Base-by-base conservation (phyloP, 2,888 invertebrate species). In the Catocala nupta region DNA sequence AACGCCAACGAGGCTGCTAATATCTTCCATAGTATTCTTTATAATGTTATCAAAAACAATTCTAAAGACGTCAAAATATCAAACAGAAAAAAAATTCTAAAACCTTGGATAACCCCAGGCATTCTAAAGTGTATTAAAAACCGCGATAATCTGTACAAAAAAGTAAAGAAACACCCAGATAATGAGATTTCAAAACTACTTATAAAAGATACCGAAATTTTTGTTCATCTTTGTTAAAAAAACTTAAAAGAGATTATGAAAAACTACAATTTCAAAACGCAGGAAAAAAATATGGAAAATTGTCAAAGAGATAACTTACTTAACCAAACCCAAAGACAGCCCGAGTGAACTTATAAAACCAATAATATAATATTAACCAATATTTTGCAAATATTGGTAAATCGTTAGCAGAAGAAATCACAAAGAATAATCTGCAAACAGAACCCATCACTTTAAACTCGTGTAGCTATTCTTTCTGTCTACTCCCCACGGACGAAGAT, bases 101-200 rank as follows among this genome's bases (percentile, higher is more conserved):
- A 43, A 11, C 43, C 43, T n/a, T 16, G 16, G 16, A 16, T 16
- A 16, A 16, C 16, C 2, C 16, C 16, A 16, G 16, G 16, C 16
- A 16, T 55, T 12, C 36, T 55, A n/a, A 55, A 55, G 11, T 47
- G 55, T 10, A 47, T 55, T 6, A 47, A 16, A 39, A 48, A 55
- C 11, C 39, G 55, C 3, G 58, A 58, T 11, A 58, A 58, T 7
- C 7, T 58, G 9, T 36, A 58, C n/a, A 58, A 58, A 47, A 58
- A 58, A 58, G 5, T 39, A 10, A 58, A 51, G 12, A 51, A 45
- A 52, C 1, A 58, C 5, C 58, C 58, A 7, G 12, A 51, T 0
- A 58, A 51, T 16, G 11, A 33, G 2, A 47, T 58, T 7, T 36
- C 1, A 13, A 34, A 16, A 11, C 39, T 10, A 55, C 61, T 3